Conservation (phyloP, 2,113 vertebrate species). For the Hydrolagus affinis region DNA sequence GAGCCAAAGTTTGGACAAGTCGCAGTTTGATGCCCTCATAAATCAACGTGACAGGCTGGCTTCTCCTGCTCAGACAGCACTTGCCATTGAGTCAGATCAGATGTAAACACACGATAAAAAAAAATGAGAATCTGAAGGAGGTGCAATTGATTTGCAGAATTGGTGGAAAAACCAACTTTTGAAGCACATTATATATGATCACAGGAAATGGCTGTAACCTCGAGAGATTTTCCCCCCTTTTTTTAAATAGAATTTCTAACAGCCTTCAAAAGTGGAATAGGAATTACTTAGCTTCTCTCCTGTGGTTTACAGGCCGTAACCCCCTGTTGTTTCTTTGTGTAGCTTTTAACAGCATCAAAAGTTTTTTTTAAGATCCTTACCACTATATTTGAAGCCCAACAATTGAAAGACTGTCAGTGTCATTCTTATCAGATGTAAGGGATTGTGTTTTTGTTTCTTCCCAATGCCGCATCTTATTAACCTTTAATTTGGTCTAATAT, state of each 20-base stretch:
- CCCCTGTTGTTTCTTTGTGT: slow-evolving; percentile 99
- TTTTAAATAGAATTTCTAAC: slow-evolving; percentile 84
- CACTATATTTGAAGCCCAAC: slow-evolving; percentile 94
- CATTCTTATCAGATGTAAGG: slow-evolving; percentile 90
- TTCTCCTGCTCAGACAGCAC: slow-evolving; percentile 89
- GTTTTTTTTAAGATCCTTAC: slow-evolving; percentile 97
- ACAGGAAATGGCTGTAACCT: slow-evolving; percentile 97
- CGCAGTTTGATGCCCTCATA: slow-evolving; percentile 96
- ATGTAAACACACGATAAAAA: slow-evolving; percentile 88
- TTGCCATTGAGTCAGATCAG: slow-evolving; percentile 94
- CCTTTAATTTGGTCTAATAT: slow-evolving; percentile 85
- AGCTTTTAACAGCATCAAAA: slow-evolving; percentile 98
- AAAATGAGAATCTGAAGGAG: slow-evolving; percentile 66
- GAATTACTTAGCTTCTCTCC: slow-evolving; percentile 93
- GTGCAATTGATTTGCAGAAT: slow-evolving; percentile 98
- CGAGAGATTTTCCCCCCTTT: slow-evolving; percentile 84
- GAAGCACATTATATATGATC: slow-evolving; percentile 99
- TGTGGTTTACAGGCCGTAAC: slow-evolving; percentile 93
- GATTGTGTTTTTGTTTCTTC: slow-evolving; percentile 71
- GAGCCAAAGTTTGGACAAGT: slow-evolving; percentile 99
- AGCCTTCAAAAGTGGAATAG: slow-evolving; percentile 98
- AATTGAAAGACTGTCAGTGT: slow-evolving; percentile 89
- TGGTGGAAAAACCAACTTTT: slow-evolving; percentile 85
- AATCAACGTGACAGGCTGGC: slow-evolving; percentile 98
- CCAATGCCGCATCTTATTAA: slow-evolving; percentile 93